Percentiles rank a stretch among this genome's conserved stretches.
These are phyloP conservation scores for Margarornis squamiger DNA, from an alignment of 2,797 vertebrate genomes.

Conservation along the genomic window DNA sequence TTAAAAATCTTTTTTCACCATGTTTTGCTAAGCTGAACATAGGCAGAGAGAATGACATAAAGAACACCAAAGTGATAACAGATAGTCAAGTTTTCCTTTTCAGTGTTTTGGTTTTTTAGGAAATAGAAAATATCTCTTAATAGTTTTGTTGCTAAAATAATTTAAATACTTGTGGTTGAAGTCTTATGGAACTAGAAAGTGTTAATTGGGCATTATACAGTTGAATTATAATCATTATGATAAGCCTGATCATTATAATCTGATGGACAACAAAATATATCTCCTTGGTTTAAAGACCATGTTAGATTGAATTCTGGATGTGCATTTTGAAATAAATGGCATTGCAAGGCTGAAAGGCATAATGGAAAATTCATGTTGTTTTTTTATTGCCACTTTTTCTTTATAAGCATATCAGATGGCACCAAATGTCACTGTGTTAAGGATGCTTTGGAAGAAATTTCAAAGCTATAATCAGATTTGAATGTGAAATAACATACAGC, in stretches of 20 bases:
- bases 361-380: neutral
- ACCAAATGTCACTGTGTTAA: neutral
- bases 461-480: neutral
- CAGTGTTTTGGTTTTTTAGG: neutral
- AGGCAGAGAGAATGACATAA: neutral
- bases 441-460: neutral
- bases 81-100: neutral
- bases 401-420: neutral
- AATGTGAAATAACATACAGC: neutral
- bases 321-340: neutral
- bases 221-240: too few species aligned
- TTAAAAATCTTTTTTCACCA: neutral
- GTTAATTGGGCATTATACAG: neutral
- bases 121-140: neutral
- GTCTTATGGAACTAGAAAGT: neutral
- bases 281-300: neutral
- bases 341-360: neutral
- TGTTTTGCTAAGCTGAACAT: neutral
- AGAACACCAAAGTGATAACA: neutral
- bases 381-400: neutral
- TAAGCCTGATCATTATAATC: neutral
- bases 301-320: neutral
- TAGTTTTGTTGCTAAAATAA: neutral
- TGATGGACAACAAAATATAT: neutral
- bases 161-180: neutral